Conservation (phyloP, 2,888 invertebrate genomes). For the Dioctria linearis region DNA sequence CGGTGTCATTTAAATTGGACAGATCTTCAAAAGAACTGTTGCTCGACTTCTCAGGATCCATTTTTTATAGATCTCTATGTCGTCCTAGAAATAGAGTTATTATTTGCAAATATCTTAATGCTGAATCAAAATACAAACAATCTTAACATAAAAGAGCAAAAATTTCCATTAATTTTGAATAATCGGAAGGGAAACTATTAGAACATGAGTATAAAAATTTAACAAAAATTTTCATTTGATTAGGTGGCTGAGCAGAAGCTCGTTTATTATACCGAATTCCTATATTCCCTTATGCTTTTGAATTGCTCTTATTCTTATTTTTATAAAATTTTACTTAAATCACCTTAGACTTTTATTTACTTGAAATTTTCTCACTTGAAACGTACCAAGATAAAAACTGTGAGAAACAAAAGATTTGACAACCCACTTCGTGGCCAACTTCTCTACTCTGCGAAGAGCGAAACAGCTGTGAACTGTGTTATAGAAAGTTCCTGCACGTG, state of each 20-base stretch:
- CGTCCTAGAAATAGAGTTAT: not conserved
- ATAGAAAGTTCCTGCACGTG: not conserved
- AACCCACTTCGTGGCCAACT: conserved; percentile 57
- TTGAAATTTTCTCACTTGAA: conserved; percentile 39
- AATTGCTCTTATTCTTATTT: not conserved
- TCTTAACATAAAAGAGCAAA: conserved; percentile 7
- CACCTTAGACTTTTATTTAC: conserved; percentile 34
- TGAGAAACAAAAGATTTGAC: conserved; percentile 54
- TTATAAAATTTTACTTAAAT: conserved; percentile 27
- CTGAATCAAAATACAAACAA: not conserved
- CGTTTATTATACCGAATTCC: not conserved
- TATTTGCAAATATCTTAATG: not conserved
- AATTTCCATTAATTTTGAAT: conserved; percentile 1
- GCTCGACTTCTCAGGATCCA: conserved; percentile 74
- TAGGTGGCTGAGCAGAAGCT: not conserved
- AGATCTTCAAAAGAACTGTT: conserved; percentile 79
- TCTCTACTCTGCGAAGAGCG: conserved; percentile 37
- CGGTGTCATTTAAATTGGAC: conserved; percentile 74
- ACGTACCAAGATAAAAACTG: conserved; percentile 1
- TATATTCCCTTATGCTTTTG: not conserved
- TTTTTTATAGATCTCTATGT: conserved; percentile 26
- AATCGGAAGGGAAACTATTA: not conserved
- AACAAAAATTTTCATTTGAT: conserved; percentile 11
- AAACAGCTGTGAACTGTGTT: conserved; percentile 16
- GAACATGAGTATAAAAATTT: conserved; percentile 32